Conservation (phyloP, 2,888 invertebrate species). For the Copidosoma aretas region DNA sequence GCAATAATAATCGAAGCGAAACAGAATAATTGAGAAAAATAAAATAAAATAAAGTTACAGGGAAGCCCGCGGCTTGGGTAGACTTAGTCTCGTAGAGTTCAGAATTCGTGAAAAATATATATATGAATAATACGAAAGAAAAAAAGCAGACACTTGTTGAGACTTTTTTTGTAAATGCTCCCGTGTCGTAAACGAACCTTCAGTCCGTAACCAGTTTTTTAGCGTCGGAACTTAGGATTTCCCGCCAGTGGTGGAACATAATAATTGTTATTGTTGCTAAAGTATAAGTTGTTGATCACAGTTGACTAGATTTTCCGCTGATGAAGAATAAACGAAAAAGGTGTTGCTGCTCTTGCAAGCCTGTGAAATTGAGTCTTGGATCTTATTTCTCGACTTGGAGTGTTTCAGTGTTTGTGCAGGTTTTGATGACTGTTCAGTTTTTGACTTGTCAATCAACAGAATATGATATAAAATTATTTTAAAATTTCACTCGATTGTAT, state of each 20-base stretch:
- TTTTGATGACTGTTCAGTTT: too few species aligned
- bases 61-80: conserved; percentile 33
- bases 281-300: conserved; percentile 56
- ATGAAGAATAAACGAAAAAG: conserved; percentile 7
- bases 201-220: conserved; percentile 29
- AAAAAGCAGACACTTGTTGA: conserved; percentile 33
- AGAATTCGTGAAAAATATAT: conserved; percentile 3
- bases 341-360: neutral
- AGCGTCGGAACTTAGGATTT: conserved; percentile 20
- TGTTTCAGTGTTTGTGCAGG: too few species aligned
- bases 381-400: neutral
- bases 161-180: conserved; percentile 42
- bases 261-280: conserved; percentile 56
- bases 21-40: conserved; percentile 2
- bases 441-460: too few species aligned
- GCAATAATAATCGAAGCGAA: conserved; percentile 16
- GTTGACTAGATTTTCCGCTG: conserved; percentile 52
- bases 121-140: too few species aligned
- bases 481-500: too few species aligned
- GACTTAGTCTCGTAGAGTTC: conserved; percentile 16
- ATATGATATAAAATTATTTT: too few species aligned
- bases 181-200: conserved; percentile 11
- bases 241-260: conserved; percentile 39
- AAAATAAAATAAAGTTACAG: conserved; percentile 31
- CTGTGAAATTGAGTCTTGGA: conserved; percentile 13